A percentile compares a stretch with the other conserved stretches of the same genome.
Conservation (phyloP, 2,113 vertebrate genomes). For the Cheirogaleus medius region DNA sequence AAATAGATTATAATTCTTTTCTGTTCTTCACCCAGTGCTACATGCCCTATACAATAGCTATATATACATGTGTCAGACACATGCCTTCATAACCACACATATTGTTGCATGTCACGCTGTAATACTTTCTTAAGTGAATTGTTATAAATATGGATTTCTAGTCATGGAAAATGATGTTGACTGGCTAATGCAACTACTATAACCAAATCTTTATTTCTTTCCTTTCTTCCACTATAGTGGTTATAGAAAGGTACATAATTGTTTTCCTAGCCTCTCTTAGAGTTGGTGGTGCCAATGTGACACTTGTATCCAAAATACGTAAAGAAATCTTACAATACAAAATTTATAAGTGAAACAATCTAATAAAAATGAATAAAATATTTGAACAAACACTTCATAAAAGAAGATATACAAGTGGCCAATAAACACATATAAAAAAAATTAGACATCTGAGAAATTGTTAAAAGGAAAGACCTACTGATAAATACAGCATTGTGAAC, state of each 20-base stretch:
- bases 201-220: neutral
- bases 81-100: neutral
- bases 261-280: neutral
- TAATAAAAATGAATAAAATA: neutral
- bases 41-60: neutral
- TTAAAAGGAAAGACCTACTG: neutral
- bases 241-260: neutral
- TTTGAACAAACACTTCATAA: neutral
- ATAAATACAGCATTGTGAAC: neutral
- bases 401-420: neutral
- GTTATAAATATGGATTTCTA: neutral
- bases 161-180: neutral
- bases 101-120: neutral
- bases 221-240: neutral
- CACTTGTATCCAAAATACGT: neutral
- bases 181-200: neutral
- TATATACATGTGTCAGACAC: neutral
- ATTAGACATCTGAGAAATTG: neutral
- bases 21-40: neutral
- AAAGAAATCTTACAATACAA: neutral
- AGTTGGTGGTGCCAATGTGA: neutral
- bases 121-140: neutral
- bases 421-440: neutral
- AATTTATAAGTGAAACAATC: neutral
- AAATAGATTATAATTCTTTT: neutral